These are phyloP conservation scores for Diploscapter pachys DNA, from an alignment of 1,140 invertebrate genomes.

Conservation along the genomic window DNA sequence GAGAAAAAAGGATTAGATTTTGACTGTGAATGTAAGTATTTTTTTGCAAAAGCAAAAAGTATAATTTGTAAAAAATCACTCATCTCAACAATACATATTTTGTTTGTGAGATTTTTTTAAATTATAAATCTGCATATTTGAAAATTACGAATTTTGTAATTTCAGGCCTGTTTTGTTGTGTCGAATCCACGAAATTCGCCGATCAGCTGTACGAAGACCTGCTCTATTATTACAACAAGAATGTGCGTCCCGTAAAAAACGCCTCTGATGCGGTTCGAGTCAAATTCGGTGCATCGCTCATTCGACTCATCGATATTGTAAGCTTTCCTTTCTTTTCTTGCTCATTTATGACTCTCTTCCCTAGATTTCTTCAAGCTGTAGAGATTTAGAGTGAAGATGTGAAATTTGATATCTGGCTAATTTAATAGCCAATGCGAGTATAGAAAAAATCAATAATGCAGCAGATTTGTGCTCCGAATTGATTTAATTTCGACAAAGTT, in stretches of 20 bases:
- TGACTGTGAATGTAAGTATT: too few species aligned
- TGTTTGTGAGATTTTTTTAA: too few species aligned
- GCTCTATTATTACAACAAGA: slow-evolving; percentile 47
- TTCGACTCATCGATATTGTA: slow-evolving; percentile 64
- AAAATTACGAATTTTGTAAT: too few species aligned
- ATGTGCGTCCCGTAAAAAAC: slow-evolving; percentile 87
- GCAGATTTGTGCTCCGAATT: neutral
- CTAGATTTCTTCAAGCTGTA: neutral
- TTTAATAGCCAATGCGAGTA: neutral
- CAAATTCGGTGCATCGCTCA: slow-evolving; percentile 73
- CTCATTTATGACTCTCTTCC: slow-evolving; percentile 21
- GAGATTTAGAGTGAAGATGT: neutral
- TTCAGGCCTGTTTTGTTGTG: too few species aligned
- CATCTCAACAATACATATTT: too few species aligned
- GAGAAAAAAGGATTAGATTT: too few species aligned
- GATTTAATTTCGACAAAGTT: neutral
- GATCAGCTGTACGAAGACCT: slow-evolving; percentile 40
- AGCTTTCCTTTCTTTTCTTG: neutral
- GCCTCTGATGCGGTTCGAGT: slow-evolving; percentile 86
- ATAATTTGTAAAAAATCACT: too few species aligned
- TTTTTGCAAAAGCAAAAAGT: too few species aligned
- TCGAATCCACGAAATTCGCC: slow-evolving; percentile 45
- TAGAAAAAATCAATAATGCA: neutral
- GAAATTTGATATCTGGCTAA: neutral
- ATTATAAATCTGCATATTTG: too few species aligned